Evolutionary conservation across 2,888 invertebrate genomes (phyloP).

Genomic region (Drosophila neutralis): DNA sequence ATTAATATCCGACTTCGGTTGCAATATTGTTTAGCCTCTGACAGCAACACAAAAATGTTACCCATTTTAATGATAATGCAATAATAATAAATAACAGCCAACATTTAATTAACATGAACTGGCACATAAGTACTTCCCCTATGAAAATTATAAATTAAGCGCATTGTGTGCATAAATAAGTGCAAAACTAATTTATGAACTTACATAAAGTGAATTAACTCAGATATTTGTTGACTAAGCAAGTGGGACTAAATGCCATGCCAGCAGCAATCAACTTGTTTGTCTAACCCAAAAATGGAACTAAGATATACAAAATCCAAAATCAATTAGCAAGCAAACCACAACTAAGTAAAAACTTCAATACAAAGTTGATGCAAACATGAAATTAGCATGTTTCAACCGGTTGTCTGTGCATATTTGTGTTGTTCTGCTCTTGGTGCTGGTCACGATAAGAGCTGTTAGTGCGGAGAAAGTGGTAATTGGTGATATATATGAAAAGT

Average conservation of each 20-base stretch:
- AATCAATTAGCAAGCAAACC: slow-evolving; percentile 9
- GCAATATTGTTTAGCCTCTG: slow-evolving; percentile 18
- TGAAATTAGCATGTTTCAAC: slow-evolving; percentile 59
- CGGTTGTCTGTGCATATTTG: slow-evolving; percentile 56
- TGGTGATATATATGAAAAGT: slow-evolving; percentile 68
- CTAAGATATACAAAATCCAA: slow-evolving; percentile 11
- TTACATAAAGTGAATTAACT: background rate
- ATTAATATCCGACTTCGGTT: slow-evolving; percentile 27
- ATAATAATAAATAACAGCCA: slow-evolving; percentile 6
- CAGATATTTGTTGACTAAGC: background rate
- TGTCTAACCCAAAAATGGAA: slow-evolving; percentile 12
- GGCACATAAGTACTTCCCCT: background rate
- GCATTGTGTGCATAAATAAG: background rate
- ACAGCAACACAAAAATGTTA: slow-evolving; percentile 7
- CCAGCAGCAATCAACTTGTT: slow-evolving; percentile 8
- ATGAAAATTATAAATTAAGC: background rate
- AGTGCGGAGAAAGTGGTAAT: slow-evolving; percentile 60
- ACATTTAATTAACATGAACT: background rate
- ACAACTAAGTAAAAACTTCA: slow-evolving; percentile 21
- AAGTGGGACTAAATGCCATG: slow-evolving; percentile 1
- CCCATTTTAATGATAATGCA: slow-evolving; percentile 23
- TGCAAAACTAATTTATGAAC: background rate
- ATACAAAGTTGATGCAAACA: slow-evolving; percentile 49
- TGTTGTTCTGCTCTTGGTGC: slow-evolving; percentile 37
- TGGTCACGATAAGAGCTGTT: slow-evolving; percentile 26